Evolutionary conservation across 1,140 invertebrate species (phyloP).

Genomic region (Micrasema longulum): DNA sequence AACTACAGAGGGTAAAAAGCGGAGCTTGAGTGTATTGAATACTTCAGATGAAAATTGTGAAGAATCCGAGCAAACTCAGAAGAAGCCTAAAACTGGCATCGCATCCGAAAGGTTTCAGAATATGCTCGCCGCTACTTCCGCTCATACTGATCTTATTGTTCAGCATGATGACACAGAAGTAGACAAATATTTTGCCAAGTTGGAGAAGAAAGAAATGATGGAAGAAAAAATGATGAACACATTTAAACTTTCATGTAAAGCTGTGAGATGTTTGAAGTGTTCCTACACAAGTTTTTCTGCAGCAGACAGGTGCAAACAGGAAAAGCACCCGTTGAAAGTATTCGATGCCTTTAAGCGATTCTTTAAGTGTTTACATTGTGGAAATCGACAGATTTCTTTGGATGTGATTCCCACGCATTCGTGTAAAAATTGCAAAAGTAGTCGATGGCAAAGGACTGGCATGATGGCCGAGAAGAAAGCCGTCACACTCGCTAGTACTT

Average conservation of each 20-base stretch:
- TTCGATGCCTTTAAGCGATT: constrained; percentile 87
- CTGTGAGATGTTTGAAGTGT: constrained; percentile 89
- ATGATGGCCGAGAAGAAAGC: constrained; percentile 83
- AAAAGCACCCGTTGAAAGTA: constrained; percentile 82
- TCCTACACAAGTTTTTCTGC: constrained; percentile 90
- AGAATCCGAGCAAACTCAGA: constrained; percentile 65
- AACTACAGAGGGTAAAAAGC: constrained; percentile 69
- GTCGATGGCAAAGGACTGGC: constrained; percentile 80
- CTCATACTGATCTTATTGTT: constrained; percentile 81
- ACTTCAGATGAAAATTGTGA: constrained; percentile 60
- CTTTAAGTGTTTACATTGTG: constrained; percentile 90
- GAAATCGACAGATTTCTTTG: constrained; percentile 82
- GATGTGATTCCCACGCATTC: constrained; percentile 80
- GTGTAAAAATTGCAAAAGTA: constrained; percentile 82
- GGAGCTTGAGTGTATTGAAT: constrained; percentile 67
- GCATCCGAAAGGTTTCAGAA: constrained; percentile 79
- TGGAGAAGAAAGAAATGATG: constrained; percentile 91
- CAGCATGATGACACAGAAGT: constrained; percentile 79
- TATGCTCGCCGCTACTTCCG: constrained; percentile 83
- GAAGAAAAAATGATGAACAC: constrained; percentile 93
- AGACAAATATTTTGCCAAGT: constrained; percentile 88
- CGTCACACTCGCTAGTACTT: constrained; percentile 63
- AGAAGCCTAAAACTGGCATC: constrained; percentile 63
- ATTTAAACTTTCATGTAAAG: constrained; percentile 85
- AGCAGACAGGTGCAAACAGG: constrained; percentile 84